These are phyloP conservation scores for Meloidogyne chitwoodi DNA, from an alignment of 1,140 invertebrate species.

Conservation along the genomic window DNA sequence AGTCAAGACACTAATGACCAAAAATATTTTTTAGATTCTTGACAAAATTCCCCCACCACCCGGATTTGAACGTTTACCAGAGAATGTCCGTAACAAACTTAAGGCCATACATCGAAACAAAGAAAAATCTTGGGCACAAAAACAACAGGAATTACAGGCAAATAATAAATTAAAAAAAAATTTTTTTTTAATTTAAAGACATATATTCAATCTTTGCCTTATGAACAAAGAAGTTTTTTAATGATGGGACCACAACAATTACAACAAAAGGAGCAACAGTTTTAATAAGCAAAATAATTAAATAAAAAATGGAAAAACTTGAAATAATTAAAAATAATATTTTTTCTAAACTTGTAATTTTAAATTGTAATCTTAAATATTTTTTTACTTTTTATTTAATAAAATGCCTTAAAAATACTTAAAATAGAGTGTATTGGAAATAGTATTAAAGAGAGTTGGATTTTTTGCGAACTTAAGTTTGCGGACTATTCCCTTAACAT, in stretches of 20 bases:
- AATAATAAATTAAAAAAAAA: background rate
- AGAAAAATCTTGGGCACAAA: conserved; percentile 43
- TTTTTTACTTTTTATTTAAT: too few relatives aligned
- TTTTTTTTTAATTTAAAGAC: background rate
- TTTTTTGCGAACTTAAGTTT: too few relatives aligned
- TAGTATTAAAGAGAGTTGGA: too few relatives aligned
- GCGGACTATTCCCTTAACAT: too few relatives aligned
- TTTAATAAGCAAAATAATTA: background rate
- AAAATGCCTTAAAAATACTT: too few relatives aligned
- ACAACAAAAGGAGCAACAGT: background rate
- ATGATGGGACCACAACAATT: conserved; percentile 22
- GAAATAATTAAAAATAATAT: background rate
- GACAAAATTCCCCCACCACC: conserved; percentile 51
- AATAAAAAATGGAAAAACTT: background rate
- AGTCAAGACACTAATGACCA: background rate
- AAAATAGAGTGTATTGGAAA: too few relatives aligned
- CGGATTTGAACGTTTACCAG: conserved; percentile 41
- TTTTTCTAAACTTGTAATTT: background rate
- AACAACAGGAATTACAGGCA: conserved; percentile 38
- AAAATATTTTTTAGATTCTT: conserved; percentile 22
- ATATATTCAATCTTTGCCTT: conserved; percentile 29
- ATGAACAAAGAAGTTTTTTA: conserved; percentile 22
- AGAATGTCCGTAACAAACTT: conserved; percentile 31
- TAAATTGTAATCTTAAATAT: background rate
- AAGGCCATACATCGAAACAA: conserved; percentile 42